Base-by-base conservation (phyloP, 1,140 invertebrate species). In the Sitobion miscanthi region DNA sequence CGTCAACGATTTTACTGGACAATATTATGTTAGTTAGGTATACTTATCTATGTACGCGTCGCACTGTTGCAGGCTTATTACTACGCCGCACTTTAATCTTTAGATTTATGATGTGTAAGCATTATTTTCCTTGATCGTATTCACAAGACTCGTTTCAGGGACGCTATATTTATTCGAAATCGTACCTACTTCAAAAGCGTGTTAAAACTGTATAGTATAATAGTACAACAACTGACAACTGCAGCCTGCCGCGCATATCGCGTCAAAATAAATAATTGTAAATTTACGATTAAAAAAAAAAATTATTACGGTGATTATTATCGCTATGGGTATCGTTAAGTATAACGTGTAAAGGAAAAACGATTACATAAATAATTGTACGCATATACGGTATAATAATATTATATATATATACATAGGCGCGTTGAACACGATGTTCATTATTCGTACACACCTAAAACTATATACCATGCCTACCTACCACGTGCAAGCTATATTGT, bases 301-400 rank as follows among this genome's bases (percentile, higher is more conserved):
- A 77, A 77, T 69, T 77, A 77, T n/a, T n/a, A n/a, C 30, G 62
- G 14, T n/a, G n/a, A 77, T n/a, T 17, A 77, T n/a, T n/a, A 77
- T 52, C 52, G 20, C 20, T 35, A 77, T 35, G n/a, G 30, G 62
- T 17, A 35, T 52, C 49, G 11, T 77, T n/a, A 77, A n/a, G 62
- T 69, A 62, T 69, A 69, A 69, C 62, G n/a, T n/a, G 62, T 69
- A n/a, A 69, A 77, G 62, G n/a, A 77, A 77, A 77, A 77, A 77
- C 62, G 62, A 77, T 77, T n/a, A 77, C 62, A 77, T 77, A 77
- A 77, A 77, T 77, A 77, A 77, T 77, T 77, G 30, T 69, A 57
- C 57, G 57, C 25, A n/a, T 69, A 69, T 5, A 25, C 20, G 25
- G 42, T 42, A 42, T 42, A 42, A 42, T 42, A 42, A 42, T 17